phyloP scores from a whole-genome alignment of 2,797 vertebrate genomes.

The Diglossa cyanea region DNA sequence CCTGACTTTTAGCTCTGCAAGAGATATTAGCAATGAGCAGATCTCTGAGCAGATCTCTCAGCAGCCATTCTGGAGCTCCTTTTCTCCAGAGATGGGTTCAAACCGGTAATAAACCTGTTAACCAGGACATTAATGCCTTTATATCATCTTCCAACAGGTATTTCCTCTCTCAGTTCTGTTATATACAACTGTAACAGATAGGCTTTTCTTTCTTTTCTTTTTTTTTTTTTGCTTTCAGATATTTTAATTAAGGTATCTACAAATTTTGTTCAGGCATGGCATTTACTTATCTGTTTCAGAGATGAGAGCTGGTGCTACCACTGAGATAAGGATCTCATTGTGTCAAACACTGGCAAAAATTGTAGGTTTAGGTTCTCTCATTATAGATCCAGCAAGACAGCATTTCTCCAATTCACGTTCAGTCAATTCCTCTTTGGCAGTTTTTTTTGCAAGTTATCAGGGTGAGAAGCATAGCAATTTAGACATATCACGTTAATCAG shows the following conservation, averaged over 20 bases:
- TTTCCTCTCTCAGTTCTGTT: not conserved
- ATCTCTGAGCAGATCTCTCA: not conserved
- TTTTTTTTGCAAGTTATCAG: not conserved
- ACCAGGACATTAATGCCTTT: not conserved
- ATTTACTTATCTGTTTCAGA: not conserved
- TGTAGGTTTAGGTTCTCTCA: not conserved
- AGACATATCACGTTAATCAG: not conserved
- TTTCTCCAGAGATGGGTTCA: not conserved
- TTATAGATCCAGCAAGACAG: not conserved
- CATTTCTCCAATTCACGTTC: not conserved
- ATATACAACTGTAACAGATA: not conserved
- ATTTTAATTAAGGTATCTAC: not conserved
- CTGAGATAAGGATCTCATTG: not conserved
- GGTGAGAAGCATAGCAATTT: not conserved
- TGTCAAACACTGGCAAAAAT: not conserved
- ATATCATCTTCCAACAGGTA: not conserved
- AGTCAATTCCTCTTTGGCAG: not conserved
- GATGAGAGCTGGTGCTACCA: not conserved
- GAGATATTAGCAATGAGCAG: not conserved
- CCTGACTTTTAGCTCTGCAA: not conserved
- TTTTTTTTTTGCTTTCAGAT: not conserved
- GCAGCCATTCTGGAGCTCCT: not conserved
- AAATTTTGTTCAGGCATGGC: not conserved
- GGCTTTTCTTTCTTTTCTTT: not conserved
- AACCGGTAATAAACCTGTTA: not conserved